Percentiles rank a stretch among this genome's conserved stretches.
phyloP scores from a whole-genome alignment of 2,888 invertebrate species.

The Pterobdella sp. region DNA sequence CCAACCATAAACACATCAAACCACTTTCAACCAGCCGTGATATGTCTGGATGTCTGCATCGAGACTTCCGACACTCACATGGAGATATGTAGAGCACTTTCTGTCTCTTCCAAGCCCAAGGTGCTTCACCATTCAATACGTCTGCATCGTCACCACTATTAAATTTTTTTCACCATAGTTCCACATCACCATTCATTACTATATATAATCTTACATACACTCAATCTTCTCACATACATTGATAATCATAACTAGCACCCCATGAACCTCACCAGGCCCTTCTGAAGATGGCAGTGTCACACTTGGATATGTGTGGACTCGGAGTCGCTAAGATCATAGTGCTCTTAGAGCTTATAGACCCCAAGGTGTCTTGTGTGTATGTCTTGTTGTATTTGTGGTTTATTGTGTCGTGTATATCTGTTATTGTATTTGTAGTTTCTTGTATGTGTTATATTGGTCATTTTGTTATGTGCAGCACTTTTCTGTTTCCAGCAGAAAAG shows the following conservation, averaged over 20 bases:
- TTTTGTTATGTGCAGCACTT: too few relatives aligned
- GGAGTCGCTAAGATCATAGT: conserved; percentile 43
- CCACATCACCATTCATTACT: background rate
- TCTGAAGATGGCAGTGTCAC: conserved; percentile 42
- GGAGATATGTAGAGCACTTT: conserved; percentile 46
- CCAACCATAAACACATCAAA: background rate
- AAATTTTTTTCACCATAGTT: background rate
- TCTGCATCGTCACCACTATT: background rate
- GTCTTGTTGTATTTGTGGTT: background rate
- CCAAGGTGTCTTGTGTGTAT: conserved; percentile 39
- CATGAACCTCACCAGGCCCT: conserved; percentile 39
- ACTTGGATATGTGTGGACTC: conserved; percentile 44
- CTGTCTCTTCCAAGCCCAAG: conserved; percentile 42
- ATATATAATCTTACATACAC: background rate
- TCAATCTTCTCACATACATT: background rate
- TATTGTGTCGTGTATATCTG: background rate
- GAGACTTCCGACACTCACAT: conserved; percentile 43
- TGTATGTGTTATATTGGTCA: background rate
- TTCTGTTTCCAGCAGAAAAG: too few relatives aligned
- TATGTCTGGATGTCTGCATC: conserved; percentile 43
- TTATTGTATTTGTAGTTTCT: background rate
- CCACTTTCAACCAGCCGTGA: background rate
- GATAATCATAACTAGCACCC: background rate
- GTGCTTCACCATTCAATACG: background rate
- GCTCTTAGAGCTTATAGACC: conserved; percentile 43